Conservation (phyloP, 2,113 vertebrate species). For the Crotalus horridus region DNA sequence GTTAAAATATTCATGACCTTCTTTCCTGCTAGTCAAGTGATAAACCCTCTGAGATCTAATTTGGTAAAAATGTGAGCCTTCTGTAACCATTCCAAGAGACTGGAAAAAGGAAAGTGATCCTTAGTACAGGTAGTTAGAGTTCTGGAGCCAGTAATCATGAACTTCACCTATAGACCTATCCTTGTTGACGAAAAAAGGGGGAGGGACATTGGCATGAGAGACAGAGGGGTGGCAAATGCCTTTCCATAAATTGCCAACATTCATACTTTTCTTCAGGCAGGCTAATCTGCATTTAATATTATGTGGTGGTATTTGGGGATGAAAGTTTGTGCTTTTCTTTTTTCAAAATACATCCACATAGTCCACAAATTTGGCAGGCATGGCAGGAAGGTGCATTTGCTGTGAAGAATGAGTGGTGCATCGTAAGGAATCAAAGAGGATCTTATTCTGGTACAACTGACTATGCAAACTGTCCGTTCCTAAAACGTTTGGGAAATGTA, state of each 20-base stretch:
- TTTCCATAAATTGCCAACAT: not conserved
- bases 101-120: not conserved
- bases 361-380: not conserved
- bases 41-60: not conserved
- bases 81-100: not conserved
- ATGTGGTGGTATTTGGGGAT: not conserved
- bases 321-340: not conserved
- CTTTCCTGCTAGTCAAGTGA: not conserved
- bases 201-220: not conserved
- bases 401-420: not conserved
- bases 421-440: not conserved
- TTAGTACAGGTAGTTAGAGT: not conserved
- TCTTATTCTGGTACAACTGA: not conserved
- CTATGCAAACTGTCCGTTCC: not conserved
- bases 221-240: not conserved
- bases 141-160: not conserved
- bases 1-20: not conserved
- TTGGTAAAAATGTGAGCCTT: not conserved
- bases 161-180: not conserved
- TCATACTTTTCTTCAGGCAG: not conserved
- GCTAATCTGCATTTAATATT: not conserved
- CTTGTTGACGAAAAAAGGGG: not conserved
- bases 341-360: not conserved
- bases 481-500: not conserved
- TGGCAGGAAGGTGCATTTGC: not conserved